Evolutionary conservation across 2,888 invertebrate species (phyloP).

Genomic region (Plebejus anna): DNA sequence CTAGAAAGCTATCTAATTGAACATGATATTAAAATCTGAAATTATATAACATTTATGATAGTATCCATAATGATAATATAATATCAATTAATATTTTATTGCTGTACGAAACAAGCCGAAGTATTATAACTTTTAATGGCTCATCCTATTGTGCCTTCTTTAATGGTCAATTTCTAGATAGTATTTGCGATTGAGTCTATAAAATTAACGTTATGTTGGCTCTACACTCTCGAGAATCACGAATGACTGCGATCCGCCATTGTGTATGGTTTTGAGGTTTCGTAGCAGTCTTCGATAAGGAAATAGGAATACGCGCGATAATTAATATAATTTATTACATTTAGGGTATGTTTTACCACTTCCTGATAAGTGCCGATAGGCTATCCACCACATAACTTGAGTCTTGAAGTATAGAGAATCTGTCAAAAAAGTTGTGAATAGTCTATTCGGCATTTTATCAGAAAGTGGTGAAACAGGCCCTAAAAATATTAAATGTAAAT

Average conservation of each 20-base stretch:
- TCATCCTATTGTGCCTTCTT: neutral
- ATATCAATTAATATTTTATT: slow-evolving; percentile 5
- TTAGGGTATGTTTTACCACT: too few relatives aligned
- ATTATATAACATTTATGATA: neutral
- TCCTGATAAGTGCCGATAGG: too few relatives aligned
- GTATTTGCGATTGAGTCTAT: neutral
- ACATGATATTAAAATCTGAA: neutral
- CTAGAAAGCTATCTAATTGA: neutral
- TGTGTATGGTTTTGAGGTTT: neutral
- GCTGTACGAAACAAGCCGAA: neutral
- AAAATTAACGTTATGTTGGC: neutral
- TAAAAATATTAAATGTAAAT: too few relatives aligned
- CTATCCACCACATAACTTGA: too few relatives aligned
- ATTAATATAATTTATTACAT: too few relatives aligned
- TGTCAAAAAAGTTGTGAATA: too few relatives aligned
- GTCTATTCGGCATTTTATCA: too few relatives aligned
- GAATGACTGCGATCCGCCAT: neutral
- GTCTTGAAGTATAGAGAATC: too few relatives aligned
- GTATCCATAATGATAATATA: neutral
- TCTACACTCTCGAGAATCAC: neutral
- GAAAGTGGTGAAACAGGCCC: too few relatives aligned
- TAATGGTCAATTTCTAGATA: slow-evolving; percentile 4
- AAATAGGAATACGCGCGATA: neutral
- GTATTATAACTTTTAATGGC: neutral
- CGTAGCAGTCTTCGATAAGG: neutral